Conservation (phyloP, 1,140 invertebrate species). For the Heliconius hewitsoni region DNA sequence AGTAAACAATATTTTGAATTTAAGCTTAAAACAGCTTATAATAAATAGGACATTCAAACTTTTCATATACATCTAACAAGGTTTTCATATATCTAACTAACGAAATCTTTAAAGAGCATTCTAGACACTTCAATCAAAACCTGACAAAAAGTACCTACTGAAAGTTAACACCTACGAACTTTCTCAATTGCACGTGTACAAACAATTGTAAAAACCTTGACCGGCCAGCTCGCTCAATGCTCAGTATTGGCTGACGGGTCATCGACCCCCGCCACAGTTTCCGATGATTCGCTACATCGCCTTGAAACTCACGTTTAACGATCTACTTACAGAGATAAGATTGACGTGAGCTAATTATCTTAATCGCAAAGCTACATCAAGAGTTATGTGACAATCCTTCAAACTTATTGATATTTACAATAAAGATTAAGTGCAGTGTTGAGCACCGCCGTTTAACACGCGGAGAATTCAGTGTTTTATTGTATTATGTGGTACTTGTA, state of each 20-base stretch:
- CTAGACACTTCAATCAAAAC: not conserved
- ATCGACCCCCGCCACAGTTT: conserved; percentile 30
- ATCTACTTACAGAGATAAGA: not conserved
- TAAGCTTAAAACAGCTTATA: too few relatives aligned
- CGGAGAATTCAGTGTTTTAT: too few relatives aligned
- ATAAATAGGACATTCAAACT: too few relatives aligned
- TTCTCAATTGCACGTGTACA: conserved; percentile 24
- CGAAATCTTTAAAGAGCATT: too few relatives aligned
- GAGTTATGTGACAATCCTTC: too few relatives aligned
- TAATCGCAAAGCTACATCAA: not conserved
- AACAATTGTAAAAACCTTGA: conserved; percentile 34
- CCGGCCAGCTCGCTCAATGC: conserved; percentile 35
- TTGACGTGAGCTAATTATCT: not conserved
- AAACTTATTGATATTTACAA: too few relatives aligned
- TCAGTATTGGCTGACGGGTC: conserved; percentile 20
- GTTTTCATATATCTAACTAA: too few relatives aligned
- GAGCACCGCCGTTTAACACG: too few relatives aligned
- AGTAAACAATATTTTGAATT: too few relatives aligned
- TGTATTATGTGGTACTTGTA: too few relatives aligned
- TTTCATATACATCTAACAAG: too few relatives aligned
- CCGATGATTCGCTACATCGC: conserved; percentile 15
- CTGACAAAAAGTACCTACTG: not conserved
- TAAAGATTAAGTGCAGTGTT: too few relatives aligned
- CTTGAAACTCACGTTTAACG: conserved; percentile 17
- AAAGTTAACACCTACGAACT: not conserved